phyloP scores from a whole-genome alignment of 64 coral and sea anemone genomes.

The Porites australiensis region DNA sequence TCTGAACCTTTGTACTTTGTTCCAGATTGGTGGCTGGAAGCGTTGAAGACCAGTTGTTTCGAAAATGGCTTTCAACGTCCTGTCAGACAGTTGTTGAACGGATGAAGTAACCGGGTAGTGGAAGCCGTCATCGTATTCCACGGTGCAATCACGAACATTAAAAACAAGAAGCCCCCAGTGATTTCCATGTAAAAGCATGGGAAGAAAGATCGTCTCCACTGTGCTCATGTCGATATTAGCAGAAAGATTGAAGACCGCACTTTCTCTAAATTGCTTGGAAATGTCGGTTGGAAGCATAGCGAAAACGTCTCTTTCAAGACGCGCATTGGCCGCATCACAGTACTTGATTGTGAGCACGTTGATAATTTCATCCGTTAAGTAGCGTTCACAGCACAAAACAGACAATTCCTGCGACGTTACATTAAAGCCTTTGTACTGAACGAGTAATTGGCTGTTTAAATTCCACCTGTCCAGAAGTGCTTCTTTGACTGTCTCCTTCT shows the following conservation, averaged over 20 bases:
- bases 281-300: not conserved
- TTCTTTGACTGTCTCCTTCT: not conserved
- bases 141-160: not conserved
- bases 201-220: not conserved
- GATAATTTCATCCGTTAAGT: not conserved
- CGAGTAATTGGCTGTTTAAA: not conserved
- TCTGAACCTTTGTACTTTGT: not conserved
- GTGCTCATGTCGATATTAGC: not conserved
- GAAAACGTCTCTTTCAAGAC: conserved; percentile 18
- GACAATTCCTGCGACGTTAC: not conserved
- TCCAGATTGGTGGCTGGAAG: not conserved
- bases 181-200: not conserved
- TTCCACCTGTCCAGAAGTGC: not conserved
- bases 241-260: not conserved
- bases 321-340: not conserved
- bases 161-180: not conserved
- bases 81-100: not conserved
- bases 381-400: not conserved
- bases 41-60: not conserved
- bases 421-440: not conserved
- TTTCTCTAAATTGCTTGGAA: not conserved
- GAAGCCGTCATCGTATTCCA: not conserved
- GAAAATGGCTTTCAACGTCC: not conserved
- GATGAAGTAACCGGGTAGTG: not conserved
- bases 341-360: not conserved